Evolutionary conservation across 2,888 invertebrate species (phyloP).

Genomic region (Lycia hirtaria): DNA sequence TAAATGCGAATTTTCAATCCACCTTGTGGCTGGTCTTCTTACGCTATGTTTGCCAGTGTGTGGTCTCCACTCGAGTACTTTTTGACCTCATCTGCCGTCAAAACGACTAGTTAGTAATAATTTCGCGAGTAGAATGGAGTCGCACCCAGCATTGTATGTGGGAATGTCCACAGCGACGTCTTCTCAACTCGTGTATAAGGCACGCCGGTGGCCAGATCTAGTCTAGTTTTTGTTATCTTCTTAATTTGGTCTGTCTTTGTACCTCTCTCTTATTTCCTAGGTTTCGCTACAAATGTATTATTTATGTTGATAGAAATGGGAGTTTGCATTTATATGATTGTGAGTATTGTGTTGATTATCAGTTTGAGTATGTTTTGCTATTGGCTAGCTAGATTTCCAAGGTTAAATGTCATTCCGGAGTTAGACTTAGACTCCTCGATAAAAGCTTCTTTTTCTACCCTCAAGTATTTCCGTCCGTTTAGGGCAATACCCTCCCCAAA

Average conservation of each 20-base stretch:
- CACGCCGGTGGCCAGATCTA: conserved; percentile 60
- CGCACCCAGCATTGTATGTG: conserved; percentile 60
- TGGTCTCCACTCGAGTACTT: too few relatives aligned
- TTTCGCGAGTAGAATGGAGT: conserved; percentile 60
- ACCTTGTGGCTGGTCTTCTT: too few relatives aligned
- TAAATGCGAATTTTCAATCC: too few relatives aligned
- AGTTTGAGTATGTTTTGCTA: neutral
- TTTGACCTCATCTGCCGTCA: too few relatives aligned
- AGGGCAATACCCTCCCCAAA: too few relatives aligned
- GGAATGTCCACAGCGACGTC: conserved; percentile 70
- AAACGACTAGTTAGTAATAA: too few relatives aligned
- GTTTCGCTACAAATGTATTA: conserved; percentile 12
- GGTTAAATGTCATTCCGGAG: too few relatives aligned
- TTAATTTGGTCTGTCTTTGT: conserved; percentile 70
- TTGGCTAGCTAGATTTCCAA: neutral
- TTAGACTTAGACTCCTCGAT: too few relatives aligned
- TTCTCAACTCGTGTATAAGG: conserved; percentile 74
- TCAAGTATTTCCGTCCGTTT: too few relatives aligned
- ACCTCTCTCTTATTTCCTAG: conserved; percentile 39
- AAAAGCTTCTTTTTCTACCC: too few relatives aligned
- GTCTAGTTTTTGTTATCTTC: conserved; percentile 66
- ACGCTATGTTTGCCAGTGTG: too few relatives aligned
- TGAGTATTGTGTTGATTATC: neutral
- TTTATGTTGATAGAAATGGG: conserved; percentile 1
- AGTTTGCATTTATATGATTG: neutral